These are phyloP conservation scores for Brachyalestes nurse DNA, from an alignment of 2,797 vertebrate species.

Conservation along the genomic window DNA sequence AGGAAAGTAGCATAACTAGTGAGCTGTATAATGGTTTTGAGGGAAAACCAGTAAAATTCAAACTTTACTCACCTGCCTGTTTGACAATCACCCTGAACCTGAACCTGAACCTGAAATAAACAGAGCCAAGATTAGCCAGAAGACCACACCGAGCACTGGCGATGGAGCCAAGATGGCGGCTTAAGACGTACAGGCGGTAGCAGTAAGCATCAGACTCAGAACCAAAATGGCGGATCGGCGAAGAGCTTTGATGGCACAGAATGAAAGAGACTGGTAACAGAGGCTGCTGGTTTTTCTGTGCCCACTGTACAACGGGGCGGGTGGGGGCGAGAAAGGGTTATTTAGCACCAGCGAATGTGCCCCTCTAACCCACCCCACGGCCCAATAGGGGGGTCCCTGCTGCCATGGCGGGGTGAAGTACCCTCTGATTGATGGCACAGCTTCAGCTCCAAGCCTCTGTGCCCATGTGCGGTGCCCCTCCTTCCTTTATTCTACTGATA, in stretches of 20 bases:
- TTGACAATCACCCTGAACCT: not conserved
- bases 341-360: constrained; percentile 45
- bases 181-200: constrained; percentile 70
- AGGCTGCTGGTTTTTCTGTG: constrained; percentile 16
- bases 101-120: not conserved
- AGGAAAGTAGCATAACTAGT: no score
- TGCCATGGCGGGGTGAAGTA: constrained; percentile 82
- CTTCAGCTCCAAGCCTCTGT: constrained; percentile 72
- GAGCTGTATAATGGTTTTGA: no score
- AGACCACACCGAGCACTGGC: not conserved
- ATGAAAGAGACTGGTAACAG: constrained; percentile 32
- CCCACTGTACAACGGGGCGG: constrained; percentile 43
- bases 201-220: constrained; percentile 57
- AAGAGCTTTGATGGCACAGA: constrained; percentile 31
- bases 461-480: constrained; percentile 45
- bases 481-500: constrained; percentile 75
- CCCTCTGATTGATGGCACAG: constrained; percentile 83
- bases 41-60: no score
- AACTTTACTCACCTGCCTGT: no score
- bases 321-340: constrained; percentile 44
- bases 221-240: constrained; percentile 52
- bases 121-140: not conserved
- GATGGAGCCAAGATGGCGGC: constrained; percentile 55
- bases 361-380: constrained; percentile 69
- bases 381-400: constrained; percentile 72